Evolutionary conservation across 2,888 invertebrate species (phyloP), one percentile per base, ranked within the genome.

Genomic region (Callimorpha dominula): DNA sequence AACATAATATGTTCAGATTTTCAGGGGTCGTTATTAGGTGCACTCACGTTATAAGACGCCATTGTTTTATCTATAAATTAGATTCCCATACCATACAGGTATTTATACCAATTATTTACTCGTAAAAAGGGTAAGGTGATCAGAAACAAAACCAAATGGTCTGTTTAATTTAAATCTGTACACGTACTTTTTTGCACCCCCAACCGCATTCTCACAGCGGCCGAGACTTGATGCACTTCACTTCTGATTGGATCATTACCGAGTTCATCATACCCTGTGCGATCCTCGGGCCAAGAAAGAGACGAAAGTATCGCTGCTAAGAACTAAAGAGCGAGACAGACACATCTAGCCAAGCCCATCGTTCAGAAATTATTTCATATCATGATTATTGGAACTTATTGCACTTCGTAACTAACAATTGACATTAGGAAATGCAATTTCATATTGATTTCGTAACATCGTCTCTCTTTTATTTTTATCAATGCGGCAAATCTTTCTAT

Each of bases 401-500:
- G 95, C 95, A 94, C 95, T 95, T 94, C 90, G 95, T 95, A 95
- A 95, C 95, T 95, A 95, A 95, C 95, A 95, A 95, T 95, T 95
- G 95, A 95, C 95, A 95, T 95, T 95, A 95, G 95, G 95, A 94
- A 95, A 95, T 95, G 94, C 95, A 95, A 95, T 95, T 95, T 95
- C 93, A 95, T 94, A 95, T 95, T 95, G 95, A 95, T 95, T 95
- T 91, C 92, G 94, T 94, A 95, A 94, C 95, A 91, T 92, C 88
- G 87, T 84, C 85, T 86, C 87, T 92, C 92, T 91, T 95, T 95
- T 95, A 94, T 95, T 95, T 95, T 95, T 94, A 94, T 92, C 92
- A 94, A 93, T 93, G 93, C 93, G 92, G 94, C 92, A 94, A 94
- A 95, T 95, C 92, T 94, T 91, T 94, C 95, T 95, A 95, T 94